phyloP scores from a whole-genome alignment of 2,797 vertebrate genomes.

The Nyctalus aviator region DNA sequence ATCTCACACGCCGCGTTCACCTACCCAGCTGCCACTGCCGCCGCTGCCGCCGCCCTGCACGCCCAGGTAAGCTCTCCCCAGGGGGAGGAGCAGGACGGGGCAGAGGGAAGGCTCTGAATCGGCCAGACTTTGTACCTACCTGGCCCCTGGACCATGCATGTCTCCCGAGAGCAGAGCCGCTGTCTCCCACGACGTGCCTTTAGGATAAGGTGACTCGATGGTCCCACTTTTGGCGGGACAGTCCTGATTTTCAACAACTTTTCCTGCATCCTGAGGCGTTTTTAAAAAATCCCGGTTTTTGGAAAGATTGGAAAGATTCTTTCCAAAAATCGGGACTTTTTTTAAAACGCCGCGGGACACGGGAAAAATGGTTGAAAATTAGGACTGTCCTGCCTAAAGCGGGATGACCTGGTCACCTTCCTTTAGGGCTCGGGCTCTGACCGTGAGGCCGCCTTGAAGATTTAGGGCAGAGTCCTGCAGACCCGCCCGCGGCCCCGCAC shows the following conservation, averaged over 20 bases:
- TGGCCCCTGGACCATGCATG: not conserved
- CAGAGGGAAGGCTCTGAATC: not conserved
- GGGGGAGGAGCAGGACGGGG: not conserved
- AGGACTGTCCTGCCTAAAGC: no score
- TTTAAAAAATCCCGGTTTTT: no score
- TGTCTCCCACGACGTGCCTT: not conserved
- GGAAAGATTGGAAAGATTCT: no score
- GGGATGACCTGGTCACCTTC: no score
- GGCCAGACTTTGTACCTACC: not conserved
- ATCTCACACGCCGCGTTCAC: conserved; percentile 97
- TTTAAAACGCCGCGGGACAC: no score
- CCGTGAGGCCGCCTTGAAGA: accelerated
- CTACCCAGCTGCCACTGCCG: conserved; percentile 95
- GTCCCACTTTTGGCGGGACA: no score
- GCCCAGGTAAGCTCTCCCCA: conserved; percentile 92
- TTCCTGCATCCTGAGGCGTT: no score
- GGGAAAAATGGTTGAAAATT: no score
- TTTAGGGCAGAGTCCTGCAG: accelerated
- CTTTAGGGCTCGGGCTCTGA: not conserved
- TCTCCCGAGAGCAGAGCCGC: not conserved
- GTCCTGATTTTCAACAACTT: no score
- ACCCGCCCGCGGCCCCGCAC: accelerated
- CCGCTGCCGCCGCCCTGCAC: conserved; percentile 96
- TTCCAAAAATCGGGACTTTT: no score
- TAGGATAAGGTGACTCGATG: no score